These are phyloP conservation scores for Onychomys leucogaster DNA, from an alignment of 2,797 vertebrate genomes.

Conservation along the genomic window DNA sequence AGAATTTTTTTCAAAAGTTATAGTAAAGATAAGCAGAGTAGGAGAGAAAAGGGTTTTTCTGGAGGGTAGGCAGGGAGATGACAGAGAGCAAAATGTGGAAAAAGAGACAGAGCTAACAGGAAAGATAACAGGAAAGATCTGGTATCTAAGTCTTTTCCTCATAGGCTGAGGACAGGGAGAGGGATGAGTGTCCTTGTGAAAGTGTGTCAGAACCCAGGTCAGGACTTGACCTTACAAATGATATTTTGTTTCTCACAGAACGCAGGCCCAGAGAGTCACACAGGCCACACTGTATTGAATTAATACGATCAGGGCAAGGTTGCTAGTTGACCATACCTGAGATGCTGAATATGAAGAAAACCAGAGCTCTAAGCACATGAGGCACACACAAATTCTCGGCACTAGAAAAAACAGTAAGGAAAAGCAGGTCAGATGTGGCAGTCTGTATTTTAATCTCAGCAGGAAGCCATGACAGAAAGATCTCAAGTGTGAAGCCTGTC, in stretches of 20 bases:
- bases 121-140: not conserved
- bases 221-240: not conserved
- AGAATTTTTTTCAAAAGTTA: slow-evolving; percentile 40
- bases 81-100: not conserved
- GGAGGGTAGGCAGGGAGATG: not conserved
- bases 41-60: not conserved
- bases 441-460: not conserved
- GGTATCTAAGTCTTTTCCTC: not conserved
- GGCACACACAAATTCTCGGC: not conserved
- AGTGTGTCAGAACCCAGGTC: not conserved
- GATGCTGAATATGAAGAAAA: not conserved
- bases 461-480: not conserved
- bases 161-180: not conserved
- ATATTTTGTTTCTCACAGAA: not conserved
- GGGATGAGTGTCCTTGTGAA: not conserved
- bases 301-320: not conserved
- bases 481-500: too few relatives aligned
- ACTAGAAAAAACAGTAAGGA: not conserved
- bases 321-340: not conserved
- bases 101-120: not conserved
- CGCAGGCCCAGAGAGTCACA: not conserved
- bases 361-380: not conserved
- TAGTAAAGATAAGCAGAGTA: not conserved
- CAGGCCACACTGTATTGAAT: not conserved
- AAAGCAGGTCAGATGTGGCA: not conserved